Conservation (phyloP, 2,888 invertebrate genomes). For the Calameuta filiformis region DNA sequence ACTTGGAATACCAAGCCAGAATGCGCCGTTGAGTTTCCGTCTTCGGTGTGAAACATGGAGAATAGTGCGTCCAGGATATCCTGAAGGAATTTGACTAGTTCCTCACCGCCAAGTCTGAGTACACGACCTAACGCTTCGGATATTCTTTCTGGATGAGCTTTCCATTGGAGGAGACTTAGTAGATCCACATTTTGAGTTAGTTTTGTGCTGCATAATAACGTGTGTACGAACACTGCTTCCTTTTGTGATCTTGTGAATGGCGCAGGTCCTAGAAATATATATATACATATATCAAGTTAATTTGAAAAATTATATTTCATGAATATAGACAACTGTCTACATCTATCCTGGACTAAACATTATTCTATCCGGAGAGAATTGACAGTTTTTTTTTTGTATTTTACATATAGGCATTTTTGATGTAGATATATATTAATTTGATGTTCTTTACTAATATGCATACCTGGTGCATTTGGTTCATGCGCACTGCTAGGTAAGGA, state of each 20-base stretch:
- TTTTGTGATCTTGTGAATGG: conserved; percentile 83
- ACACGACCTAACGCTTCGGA: conserved; percentile 87
- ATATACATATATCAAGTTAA: background rate
- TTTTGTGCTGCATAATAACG: conserved; percentile 94
- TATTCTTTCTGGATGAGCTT: conserved; percentile 87
- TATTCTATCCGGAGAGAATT: background rate
- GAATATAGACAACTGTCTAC: background rate
- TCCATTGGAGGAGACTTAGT: conserved; percentile 90
- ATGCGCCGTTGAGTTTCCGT: conserved; percentile 88
- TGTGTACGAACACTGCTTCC: conserved; percentile 85
- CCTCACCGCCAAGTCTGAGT: conserved; percentile 84
- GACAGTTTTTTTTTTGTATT: background rate
- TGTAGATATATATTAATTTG: background rate
- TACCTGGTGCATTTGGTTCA: conserved; percentile 56
- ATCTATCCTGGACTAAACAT: background rate
- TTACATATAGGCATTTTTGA: background rate
- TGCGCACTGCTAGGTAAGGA: conserved; percentile 63
- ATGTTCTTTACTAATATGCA: background rate
- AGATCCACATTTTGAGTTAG: conserved; percentile 94
- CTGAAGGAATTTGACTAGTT: conserved; percentile 93
- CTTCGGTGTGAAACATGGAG: conserved; percentile 92
- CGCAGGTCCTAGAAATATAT: conserved; percentile 39
- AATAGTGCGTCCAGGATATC: conserved; percentile 94
- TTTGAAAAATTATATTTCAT: background rate
- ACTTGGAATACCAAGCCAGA: conserved; percentile 94